Conservation (phyloP, 2,888 invertebrate genomes). For the Drosophila neutralis region DNA sequence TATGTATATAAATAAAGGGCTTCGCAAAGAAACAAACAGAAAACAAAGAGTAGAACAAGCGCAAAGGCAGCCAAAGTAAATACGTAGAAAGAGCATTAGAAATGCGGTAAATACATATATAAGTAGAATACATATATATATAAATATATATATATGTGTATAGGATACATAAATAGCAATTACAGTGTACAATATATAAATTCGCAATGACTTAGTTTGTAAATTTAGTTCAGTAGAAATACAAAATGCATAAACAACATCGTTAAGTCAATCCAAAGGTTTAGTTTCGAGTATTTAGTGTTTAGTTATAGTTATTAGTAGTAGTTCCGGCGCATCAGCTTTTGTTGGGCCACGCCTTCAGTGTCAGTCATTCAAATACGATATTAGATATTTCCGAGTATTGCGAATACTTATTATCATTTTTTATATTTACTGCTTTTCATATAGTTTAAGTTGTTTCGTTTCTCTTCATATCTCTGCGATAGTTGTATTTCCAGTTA, state of each 20-base stretch:
- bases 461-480: conserved; percentile 31
- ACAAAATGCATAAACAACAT: conserved; percentile 69
- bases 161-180: conserved; percentile 52
- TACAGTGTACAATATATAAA: conserved; percentile 73
- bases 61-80: conserved; percentile 57
- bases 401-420: conserved; percentile 12
- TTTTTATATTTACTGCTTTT: conserved; percentile 8
- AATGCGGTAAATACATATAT: conserved; percentile 29
- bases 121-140: conserved; percentile 1
- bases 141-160: conserved; percentile 22
- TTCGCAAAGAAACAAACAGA: conserved; percentile 11
- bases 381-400: conserved; percentile 36
- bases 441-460: conserved; percentile 3
- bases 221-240: conserved; percentile 59
- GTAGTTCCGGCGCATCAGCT: conserved; percentile 48
- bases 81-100: conserved; percentile 21
- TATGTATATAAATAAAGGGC: conserved; percentile 15
- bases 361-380: conserved; percentile 85
- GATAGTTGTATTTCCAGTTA: conserved; percentile 57
- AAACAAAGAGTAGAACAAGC: conserved; percentile 34
- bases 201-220: conserved; percentile 71
- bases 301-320: conserved; percentile 21
- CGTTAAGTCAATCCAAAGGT: conserved; percentile 49
- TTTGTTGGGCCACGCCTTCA: conserved; percentile 69
- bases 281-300: conserved; percentile 10